These are phyloP conservation scores for Thripadectes ignobilis DNA, from an alignment of 2,797 vertebrate species.

Conservation along the genomic window DNA sequence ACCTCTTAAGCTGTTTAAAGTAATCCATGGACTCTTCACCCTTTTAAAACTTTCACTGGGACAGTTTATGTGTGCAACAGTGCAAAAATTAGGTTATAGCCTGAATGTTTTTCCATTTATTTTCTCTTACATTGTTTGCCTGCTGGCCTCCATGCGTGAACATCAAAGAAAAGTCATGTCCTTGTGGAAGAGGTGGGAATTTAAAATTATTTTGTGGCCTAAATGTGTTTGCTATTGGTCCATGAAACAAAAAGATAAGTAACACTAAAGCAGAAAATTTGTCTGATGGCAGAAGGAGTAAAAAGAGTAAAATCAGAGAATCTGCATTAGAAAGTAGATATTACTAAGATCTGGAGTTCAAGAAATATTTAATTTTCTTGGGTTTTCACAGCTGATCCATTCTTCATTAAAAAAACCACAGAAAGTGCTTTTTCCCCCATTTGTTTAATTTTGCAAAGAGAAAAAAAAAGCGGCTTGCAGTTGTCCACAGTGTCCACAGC, in stretches of 20 bases:
- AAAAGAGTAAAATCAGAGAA: neutral
- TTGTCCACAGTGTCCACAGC: neutral
- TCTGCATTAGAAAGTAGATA: neutral
- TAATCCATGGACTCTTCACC: neutral
- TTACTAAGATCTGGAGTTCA: neutral
- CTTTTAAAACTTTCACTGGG: neutral
- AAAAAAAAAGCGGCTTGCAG: neutral
- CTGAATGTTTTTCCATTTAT: neutral
- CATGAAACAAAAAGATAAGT: neutral
- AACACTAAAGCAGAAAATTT: neutral
- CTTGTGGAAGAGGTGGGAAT: neutral
- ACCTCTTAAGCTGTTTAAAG: neutral
- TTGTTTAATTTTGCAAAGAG: neutral
- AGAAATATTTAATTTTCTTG: neutral
- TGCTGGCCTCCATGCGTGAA: neutral
- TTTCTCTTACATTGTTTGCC: neutral
- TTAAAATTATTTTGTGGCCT: neutral
- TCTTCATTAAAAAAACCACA: neutral
- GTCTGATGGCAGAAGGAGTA: neutral
- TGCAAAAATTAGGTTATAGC: neutral
- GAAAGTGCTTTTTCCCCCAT: rapidly evolving
- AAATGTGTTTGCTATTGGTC: neutral
- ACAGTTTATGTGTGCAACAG: neutral
- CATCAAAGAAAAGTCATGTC: rapidly evolving
- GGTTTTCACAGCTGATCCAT: neutral